Base-by-base conservation (phyloP, 2,113 vertebrate species). In the Potamarius usumacintae region DNA sequence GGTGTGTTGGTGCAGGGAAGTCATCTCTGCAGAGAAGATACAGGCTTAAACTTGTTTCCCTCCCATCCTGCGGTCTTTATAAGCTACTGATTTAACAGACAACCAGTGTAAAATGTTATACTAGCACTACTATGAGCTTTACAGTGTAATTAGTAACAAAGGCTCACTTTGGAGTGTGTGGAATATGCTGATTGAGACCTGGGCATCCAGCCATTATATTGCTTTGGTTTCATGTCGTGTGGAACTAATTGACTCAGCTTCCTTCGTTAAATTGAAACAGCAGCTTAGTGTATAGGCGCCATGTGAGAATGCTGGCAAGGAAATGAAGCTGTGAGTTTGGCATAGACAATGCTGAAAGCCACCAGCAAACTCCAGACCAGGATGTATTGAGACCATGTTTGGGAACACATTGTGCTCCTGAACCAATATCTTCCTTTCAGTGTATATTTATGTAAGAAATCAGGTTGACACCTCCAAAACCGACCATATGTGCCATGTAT, bases 191-290 rank as follows among this genome's bases (percentile, higher is more conserved):
- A 88, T 80, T 58, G 77, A 69, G 30, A 55, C 77, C 77, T 80
- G 85, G 85, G 85, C 85, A 81, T 80, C 63, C 85, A 81, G 85
- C 77, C 85, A 86, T 86, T 86, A 86, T 86, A 86, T 58, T 69
- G 63, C 85, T 50, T 25, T 57, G 76, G 34, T 81, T 86, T 80
- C 85, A 81, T 81, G 50, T 81, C 27, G 53, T 86, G 77, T 69
- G 77, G 60, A 80, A 86, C 85, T 81, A 86, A 88, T 87, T 83
- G 52, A 90, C 88, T 92, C 88, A 86, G 89, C 80, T 86, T 91
- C 78, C 50, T 79, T 88, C 86, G 88, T 90, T 71, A 77, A 86
- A 83, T 76, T 84, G 88, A 86, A 87, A 85, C 86, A 85, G 78
- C 82, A 74, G 42, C 79, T 82, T 82, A 87, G 84, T 88, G 58